Conservation (phyloP, 2,888 invertebrate genomes). For the Aromia moschata region DNA sequence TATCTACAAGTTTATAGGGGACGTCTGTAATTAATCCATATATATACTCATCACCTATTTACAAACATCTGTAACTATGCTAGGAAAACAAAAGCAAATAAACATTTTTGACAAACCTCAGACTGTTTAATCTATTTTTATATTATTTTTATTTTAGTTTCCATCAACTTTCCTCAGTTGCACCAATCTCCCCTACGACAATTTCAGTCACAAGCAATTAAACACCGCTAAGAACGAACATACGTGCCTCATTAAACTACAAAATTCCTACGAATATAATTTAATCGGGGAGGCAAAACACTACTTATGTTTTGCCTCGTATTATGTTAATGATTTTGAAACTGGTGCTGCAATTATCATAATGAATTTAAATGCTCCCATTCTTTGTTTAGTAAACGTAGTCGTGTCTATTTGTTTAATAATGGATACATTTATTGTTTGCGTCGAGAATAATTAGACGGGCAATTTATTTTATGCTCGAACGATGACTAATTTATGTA, state of each 20-base stretch:
- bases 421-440: conserved; percentile 1
- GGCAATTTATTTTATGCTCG: conserved; percentile 1
- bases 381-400: conserved; percentile 19
- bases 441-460: not conserved
- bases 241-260: conserved; percentile 38
- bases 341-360: conserved; percentile 15
- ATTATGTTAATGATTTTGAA: conserved; percentile 20
- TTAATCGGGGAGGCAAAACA: too few species aligned
- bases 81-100: too few species aligned
- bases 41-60: too few species aligned
- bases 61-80: too few species aligned
- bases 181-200: too few species aligned
- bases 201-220: conserved; percentile 48
- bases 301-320: conserved; percentile 31
- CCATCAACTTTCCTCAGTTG: too few species aligned
- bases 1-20: too few species aligned
- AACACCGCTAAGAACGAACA: conserved; percentile 44
- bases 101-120: too few species aligned
- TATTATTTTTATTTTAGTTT: too few species aligned
- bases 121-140: too few species aligned
- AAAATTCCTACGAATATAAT: conserved; percentile 40
- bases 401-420: conserved; percentile 11
- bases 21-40: too few species aligned
- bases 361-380: conserved; percentile 14
- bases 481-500: not conserved